Evolutionary conservation across 2,797 vertebrate species (phyloP).

Genomic region (Gephyroberyx darwinii): DNA sequence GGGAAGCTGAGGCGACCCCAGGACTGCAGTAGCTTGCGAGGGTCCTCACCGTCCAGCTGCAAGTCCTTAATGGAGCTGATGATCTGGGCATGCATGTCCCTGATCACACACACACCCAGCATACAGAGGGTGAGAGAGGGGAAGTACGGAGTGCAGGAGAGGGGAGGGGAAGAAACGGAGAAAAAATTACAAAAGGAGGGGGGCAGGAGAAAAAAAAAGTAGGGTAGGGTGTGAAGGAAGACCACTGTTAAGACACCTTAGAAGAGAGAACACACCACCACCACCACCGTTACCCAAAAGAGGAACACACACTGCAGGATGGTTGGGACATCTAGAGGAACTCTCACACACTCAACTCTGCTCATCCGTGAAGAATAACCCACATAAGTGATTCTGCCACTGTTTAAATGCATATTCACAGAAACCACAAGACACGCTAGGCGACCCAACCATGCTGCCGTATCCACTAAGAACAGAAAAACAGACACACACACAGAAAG

Average conservation of each 20-base stretch:
- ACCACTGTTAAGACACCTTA: slow-evolving; percentile 65
- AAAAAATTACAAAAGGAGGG: slow-evolving; percentile 30
- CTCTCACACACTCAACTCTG: slow-evolving; percentile 21
- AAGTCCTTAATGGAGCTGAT: slow-evolving; percentile 97
- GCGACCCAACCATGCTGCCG: slow-evolving; percentile 73
- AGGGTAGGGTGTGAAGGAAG: slow-evolving; percentile 48
- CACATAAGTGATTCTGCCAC: slow-evolving; percentile 22
- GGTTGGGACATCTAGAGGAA: slow-evolving; percentile 52
- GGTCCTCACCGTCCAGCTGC: slow-evolving; percentile 94
- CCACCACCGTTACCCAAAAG: slow-evolving; percentile 49
- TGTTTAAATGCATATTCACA: slow-evolving; percentile 29
- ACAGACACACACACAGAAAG: slow-evolving; percentile 15
- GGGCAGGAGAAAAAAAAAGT: slow-evolving; percentile 15
- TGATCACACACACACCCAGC: slow-evolving; percentile 74
- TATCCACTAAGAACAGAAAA: slow-evolving; percentile 32
- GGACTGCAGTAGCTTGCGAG: slow-evolving; percentile 92
- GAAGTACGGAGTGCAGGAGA: slow-evolving; percentile 45
- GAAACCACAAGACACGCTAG: slow-evolving; percentile 57
- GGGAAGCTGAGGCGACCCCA: slow-evolving; percentile 91
- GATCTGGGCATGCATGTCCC: slow-evolving; percentile 98
- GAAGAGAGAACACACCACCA: slow-evolving; percentile 41
- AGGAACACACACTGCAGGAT: slow-evolving; percentile 56
- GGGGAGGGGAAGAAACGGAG: neutral
- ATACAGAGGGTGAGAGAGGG: slow-evolving; percentile 56
- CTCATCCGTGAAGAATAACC: slow-evolving; percentile 54